These are phyloP conservation scores for Cephus runcator DNA, from an alignment of 2,888 invertebrate genomes.

Conservation along the genomic window DNA sequence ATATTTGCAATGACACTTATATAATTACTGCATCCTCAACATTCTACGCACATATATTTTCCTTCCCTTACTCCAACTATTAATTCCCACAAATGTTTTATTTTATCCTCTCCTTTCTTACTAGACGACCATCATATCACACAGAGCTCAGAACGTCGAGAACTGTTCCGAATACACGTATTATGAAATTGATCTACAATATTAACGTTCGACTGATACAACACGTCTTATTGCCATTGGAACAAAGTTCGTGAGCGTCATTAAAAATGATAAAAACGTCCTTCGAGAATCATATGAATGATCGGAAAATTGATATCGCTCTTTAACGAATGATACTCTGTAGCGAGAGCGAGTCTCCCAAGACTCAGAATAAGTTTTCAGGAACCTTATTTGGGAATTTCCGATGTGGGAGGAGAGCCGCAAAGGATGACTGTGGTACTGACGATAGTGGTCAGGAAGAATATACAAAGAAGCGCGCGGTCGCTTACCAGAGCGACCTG, in stretches of 20 bases:
- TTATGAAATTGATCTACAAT: neutral
- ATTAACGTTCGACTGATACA: neutral
- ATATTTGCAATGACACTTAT: neutral
- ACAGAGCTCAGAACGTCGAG: neutral
- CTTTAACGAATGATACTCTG: neutral
- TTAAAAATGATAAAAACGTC: neutral
- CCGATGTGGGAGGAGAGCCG: slow-evolving; percentile 70
- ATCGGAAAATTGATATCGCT: neutral
- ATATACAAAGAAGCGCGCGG: slow-evolving; percentile 79
- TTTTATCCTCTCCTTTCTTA: neutral
- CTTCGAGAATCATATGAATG: neutral
- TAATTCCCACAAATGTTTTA: no score
- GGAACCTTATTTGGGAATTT: slow-evolving; percentile 34
- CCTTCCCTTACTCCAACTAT: neutral
- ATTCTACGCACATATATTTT: neutral
- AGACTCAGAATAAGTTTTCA: neutral
- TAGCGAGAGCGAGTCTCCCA: neutral
- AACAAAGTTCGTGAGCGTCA: neutral
- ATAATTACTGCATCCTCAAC: neutral
- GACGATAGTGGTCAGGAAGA: slow-evolving; percentile 80
- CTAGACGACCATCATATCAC: neutral
- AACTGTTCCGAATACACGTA: neutral
- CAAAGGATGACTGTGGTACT: slow-evolving; percentile 83
- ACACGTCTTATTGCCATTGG: no score
- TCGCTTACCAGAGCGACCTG: slow-evolving; percentile 84